phyloP scores from a whole-genome alignment of 2,113 vertebrate species.

The Dryoscopus gambensis region DNA sequence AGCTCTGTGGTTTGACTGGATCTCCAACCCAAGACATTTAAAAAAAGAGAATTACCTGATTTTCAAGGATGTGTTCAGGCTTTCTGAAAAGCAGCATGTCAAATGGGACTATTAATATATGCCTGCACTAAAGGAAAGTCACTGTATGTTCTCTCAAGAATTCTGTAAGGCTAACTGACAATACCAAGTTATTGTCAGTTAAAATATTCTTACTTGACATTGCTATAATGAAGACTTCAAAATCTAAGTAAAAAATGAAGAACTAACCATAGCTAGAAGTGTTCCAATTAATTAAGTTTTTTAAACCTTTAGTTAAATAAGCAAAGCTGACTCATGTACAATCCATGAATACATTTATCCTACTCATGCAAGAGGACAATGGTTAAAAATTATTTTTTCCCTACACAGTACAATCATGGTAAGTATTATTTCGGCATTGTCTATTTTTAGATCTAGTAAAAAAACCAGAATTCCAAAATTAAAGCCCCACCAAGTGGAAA shows the following conservation, averaged over 20 bases:
- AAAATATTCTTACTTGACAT: background rate
- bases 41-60: background rate
- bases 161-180: background rate
- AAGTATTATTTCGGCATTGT: background rate
- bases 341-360: background rate
- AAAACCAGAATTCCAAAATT: background rate
- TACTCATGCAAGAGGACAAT: background rate
- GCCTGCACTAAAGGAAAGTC: background rate
- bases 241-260: background rate
- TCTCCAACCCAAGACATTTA: background rate
- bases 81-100: background rate
- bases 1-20: background rate
- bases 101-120: background rate
- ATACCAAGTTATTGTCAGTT: background rate
- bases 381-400: background rate
- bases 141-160: background rate
- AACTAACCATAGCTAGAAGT: constrained; percentile 3
- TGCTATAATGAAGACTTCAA: background rate
- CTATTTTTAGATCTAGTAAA: background rate
- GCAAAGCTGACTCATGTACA: background rate
- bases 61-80: background rate
- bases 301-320: constrained; percentile 26
- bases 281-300: background rate
- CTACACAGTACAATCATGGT: background rate
- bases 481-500: background rate